phyloP scores from a whole-genome alignment of 2,888 invertebrate species.

The Priapulus caudatus region DNA sequence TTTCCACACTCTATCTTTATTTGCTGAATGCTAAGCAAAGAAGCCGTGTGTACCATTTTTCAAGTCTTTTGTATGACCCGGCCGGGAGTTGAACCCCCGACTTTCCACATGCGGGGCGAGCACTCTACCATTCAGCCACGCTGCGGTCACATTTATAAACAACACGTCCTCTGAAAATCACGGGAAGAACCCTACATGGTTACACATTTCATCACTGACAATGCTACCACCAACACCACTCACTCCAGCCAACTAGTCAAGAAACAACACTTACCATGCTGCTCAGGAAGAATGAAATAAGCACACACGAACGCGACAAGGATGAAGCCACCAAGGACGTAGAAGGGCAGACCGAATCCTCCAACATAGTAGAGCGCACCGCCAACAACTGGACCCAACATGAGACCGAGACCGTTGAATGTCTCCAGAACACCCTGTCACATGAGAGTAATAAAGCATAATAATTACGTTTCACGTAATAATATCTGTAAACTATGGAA shows the following conservation, averaged over 20 bases:
- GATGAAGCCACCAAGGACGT: constrained; percentile 59
- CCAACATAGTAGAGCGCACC: constrained; percentile 63
- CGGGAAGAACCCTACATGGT: too few species aligned
- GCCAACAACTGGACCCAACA: constrained; percentile 79
- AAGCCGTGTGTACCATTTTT: too few species aligned
- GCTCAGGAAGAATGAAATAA: constrained; percentile 56
- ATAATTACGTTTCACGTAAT: too few species aligned
- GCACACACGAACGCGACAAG: constrained; percentile 63
- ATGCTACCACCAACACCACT: too few species aligned
- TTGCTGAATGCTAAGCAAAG: too few species aligned
- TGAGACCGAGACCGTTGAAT: constrained; percentile 72
- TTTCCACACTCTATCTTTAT: too few species aligned
- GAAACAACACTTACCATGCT: constrained; percentile 31
- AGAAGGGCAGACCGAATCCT: constrained; percentile 68
- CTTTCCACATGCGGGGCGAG: not conserved
- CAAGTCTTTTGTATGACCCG: too few species aligned
- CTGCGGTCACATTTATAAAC: not conserved
- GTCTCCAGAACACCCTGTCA: constrained; percentile 43
- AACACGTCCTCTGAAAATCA: not conserved
- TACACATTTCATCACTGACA: too few species aligned
- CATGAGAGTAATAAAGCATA: constrained; percentile 2
- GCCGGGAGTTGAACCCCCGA: too few species aligned
- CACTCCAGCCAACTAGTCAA: too few species aligned
- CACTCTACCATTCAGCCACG: not conserved
- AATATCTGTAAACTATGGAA: not conserved